phyloP scores from a whole-genome alignment of 2,797 vertebrate species.

The Sebastes umbrosus region DNA sequence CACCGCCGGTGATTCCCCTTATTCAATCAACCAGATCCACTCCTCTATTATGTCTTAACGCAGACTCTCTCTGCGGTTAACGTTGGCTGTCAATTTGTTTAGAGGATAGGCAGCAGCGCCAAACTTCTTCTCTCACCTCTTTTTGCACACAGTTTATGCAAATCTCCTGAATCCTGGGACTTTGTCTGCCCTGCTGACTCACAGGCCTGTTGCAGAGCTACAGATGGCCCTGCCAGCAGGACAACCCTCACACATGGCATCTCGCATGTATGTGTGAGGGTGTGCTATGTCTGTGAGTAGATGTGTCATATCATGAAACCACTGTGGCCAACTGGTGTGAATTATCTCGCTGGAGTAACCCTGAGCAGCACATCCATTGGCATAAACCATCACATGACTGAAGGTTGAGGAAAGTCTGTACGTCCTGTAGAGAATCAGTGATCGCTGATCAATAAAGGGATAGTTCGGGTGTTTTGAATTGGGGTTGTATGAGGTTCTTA shows the following conservation, averaged over 20 bases:
- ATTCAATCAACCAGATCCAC: neutral
- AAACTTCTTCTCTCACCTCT: slow-evolving; percentile 34
- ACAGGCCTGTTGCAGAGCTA: slow-evolving; percentile 56
- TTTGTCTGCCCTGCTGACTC: slow-evolving; percentile 66
- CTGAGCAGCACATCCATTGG: neutral
- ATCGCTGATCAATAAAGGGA: neutral
- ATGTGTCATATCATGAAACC: slow-evolving; percentile 62
- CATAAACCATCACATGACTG: neutral
- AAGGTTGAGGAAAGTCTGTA: neutral
- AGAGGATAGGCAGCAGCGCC: neutral
- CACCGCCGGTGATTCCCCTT: neutral
- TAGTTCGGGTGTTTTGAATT: too few species aligned
- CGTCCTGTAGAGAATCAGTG: neutral
- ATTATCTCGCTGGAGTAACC: slow-evolving; percentile 9
- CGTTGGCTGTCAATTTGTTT: neutral
- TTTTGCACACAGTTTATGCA: slow-evolving; percentile 37
- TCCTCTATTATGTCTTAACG: neutral
- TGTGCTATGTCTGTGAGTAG: slow-evolving; percentile 32
- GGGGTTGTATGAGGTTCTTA: too few species aligned
- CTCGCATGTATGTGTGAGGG: slow-evolving; percentile 58
- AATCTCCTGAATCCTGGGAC: slow-evolving; percentile 41
- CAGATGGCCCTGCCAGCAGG: slow-evolving; percentile 77
- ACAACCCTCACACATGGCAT: slow-evolving; percentile 71
- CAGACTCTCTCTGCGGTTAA: slow-evolving; percentile 2
- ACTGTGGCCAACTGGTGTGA: slow-evolving; percentile 34